These are phyloP conservation scores for Camelus dromedarius DNA, from an alignment of 2,113 vertebrate genomes.

Conservation along the genomic window DNA sequence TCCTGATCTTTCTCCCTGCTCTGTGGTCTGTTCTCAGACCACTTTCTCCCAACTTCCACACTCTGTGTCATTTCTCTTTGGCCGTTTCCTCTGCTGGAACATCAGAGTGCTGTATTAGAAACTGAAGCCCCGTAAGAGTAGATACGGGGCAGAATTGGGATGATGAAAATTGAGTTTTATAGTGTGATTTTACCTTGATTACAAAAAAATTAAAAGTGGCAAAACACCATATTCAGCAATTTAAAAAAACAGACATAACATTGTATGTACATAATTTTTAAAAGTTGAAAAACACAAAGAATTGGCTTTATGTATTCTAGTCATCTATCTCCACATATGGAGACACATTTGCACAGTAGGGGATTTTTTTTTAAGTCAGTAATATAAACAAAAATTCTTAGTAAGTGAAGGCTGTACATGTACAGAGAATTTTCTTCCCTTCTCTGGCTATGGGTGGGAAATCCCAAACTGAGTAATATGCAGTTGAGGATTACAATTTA, in stretches of 20 bases:
- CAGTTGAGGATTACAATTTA: not conserved
- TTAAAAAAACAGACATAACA: not conserved
- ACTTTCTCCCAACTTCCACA: not conserved
- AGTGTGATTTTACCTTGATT: not conserved
- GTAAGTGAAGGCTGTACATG: not conserved
- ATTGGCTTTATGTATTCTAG: not conserved
- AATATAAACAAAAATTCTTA: constrained; percentile 61
- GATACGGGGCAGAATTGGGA: not conserved
- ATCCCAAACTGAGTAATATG: not conserved
- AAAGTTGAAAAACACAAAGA: constrained; percentile 39
- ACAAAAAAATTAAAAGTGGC: constrained; percentile 31
- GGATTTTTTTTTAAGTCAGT: constrained; percentile 66
- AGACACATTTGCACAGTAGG: constrained; percentile 61
- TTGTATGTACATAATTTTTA: constrained; percentile 15
- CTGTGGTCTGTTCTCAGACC: not conserved
- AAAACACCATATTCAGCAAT: constrained; percentile 25
- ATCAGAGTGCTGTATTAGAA: not conserved
- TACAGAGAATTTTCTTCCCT: not conserved
- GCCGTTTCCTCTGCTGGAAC: not conserved
- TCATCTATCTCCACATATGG: not conserved
- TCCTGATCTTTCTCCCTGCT: not conserved
- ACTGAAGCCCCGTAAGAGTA: not conserved
- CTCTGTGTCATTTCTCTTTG: not conserved
- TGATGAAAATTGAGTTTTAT: not conserved
- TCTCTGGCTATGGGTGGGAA: not conserved